These are phyloP conservation scores for Daphoenositta chrysoptera DNA, from an alignment of 2,113 vertebrate genomes.

Conservation along the genomic window DNA sequence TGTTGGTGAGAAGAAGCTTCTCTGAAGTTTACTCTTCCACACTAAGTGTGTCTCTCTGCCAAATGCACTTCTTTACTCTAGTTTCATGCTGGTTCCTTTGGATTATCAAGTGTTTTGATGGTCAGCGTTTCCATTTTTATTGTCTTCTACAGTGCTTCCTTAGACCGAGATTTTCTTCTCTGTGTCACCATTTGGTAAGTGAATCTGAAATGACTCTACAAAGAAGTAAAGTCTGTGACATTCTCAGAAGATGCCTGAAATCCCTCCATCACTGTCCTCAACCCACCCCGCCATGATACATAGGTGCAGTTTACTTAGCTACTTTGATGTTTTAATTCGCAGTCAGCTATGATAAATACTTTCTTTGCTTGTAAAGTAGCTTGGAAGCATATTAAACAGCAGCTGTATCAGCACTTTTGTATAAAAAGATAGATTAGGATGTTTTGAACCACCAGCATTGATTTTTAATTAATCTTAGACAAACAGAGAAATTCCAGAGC, in stretches of 20 bases:
- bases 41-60: background rate
- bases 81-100: background rate
- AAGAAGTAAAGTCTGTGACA: background rate
- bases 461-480: slow-evolving; percentile 25
- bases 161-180: background rate
- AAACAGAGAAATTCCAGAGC: background rate
- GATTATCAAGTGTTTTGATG: background rate
- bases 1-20: background rate
- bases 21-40: background rate
- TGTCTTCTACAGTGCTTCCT: background rate
- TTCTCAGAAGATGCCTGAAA: background rate
- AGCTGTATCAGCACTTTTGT: background rate
- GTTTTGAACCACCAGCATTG: background rate
- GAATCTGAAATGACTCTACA: background rate
- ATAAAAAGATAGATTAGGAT: background rate
- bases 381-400: background rate
- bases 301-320: background rate
- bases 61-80: background rate
- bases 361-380: background rate
- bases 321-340: background rate
- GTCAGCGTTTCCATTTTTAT: background rate
- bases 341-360: background rate
- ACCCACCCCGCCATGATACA: background rate
- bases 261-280: background rate
- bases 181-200: background rate